Evolutionary conservation across 2,797 vertebrate genomes (phyloP).

Genomic region (Eleutherodactylus coqui): DNA sequence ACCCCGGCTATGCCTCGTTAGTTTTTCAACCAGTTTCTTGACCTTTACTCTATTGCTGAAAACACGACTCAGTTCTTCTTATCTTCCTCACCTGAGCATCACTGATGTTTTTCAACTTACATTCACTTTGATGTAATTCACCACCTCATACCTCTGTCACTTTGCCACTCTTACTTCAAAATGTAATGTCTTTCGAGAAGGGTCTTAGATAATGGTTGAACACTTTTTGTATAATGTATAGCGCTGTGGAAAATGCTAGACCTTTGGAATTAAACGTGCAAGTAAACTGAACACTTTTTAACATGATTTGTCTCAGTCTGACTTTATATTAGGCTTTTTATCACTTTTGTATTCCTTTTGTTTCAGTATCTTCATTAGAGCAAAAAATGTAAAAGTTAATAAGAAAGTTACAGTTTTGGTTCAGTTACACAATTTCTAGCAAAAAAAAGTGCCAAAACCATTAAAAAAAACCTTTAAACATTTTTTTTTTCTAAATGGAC

Average conservation of each 20-base stretch:
- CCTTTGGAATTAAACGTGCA: background rate
- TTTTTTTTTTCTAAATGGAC: too few relatives aligned
- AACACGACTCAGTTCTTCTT: background rate
- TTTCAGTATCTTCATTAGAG: too few relatives aligned
- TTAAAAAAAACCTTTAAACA: too few relatives aligned
- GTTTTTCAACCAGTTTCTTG: slow-evolving; percentile 17
- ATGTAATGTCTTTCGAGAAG: background rate
- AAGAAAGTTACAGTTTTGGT: too few relatives aligned
- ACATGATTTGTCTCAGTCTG: background rate
- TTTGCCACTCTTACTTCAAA: slow-evolving; percentile 3
- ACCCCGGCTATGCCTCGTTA: slow-evolving; percentile 17
- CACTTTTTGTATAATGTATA: background rate
- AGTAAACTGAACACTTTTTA: background rate
- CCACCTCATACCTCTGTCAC: background rate
- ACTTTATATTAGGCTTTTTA: background rate
- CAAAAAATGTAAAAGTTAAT: too few relatives aligned
- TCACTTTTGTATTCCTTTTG: too few relatives aligned
- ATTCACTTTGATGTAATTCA: slow-evolving; percentile 8
- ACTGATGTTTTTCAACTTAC: slow-evolving; percentile 7
- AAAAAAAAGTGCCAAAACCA: too few relatives aligned
- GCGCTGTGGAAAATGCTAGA: background rate
- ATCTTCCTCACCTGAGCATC: background rate
- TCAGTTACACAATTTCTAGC: too few relatives aligned
- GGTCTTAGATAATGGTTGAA: background rate
- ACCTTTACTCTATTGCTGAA: slow-evolving; percentile 29